Conservation (phyloP, 2,113 vertebrate species). For the Gadus chalcogrammus region DNA sequence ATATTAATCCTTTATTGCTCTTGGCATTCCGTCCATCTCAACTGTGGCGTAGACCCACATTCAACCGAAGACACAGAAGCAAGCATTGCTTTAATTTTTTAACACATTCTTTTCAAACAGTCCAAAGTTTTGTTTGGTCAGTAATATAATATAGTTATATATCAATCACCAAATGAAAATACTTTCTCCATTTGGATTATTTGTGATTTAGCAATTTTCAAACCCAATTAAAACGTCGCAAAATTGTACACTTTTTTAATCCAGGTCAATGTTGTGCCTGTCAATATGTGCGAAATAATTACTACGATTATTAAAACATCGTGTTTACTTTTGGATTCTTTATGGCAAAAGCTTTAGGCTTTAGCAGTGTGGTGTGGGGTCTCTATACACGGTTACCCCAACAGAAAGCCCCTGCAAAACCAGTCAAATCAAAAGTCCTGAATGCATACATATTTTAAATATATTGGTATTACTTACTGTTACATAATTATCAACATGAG, state of each 20-base stretch:
- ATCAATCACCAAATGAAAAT: slow-evolving; percentile 15
- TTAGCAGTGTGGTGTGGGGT: slow-evolving; percentile 42
- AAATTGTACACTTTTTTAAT: neutral
- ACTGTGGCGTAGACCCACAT: slow-evolving; percentile 27
- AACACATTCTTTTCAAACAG: slow-evolving; percentile 19
- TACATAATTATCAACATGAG: slow-evolving; percentile 46
- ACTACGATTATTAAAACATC: neutral
- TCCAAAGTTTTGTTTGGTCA: slow-evolving; percentile 10
- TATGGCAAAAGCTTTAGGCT: slow-evolving; percentile 64
- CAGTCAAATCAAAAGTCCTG: slow-evolving; percentile 54
- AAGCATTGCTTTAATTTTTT: slow-evolving; percentile 18
- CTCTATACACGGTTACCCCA: slow-evolving; percentile 33
- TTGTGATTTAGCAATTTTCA: neutral
- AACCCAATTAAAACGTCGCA: neutral
- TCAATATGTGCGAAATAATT: neutral
- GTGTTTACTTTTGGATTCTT: slow-evolving; percentile 17
- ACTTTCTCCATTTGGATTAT: neutral
- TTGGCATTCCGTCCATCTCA: slow-evolving; percentile 37
- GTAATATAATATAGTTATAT: slow-evolving; percentile 24
- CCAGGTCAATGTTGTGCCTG: neutral
- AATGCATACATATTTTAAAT: slow-evolving; percentile 50
- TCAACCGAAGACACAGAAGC: slow-evolving; percentile 28
- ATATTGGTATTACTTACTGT: slow-evolving; percentile 33
- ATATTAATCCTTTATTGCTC: slow-evolving; percentile 70
- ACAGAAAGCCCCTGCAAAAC: slow-evolving; percentile 36